Evolutionary conservation across 1,140 invertebrate genomes (phyloP).

Genomic region (Homalodisca vitripennis): DNA sequence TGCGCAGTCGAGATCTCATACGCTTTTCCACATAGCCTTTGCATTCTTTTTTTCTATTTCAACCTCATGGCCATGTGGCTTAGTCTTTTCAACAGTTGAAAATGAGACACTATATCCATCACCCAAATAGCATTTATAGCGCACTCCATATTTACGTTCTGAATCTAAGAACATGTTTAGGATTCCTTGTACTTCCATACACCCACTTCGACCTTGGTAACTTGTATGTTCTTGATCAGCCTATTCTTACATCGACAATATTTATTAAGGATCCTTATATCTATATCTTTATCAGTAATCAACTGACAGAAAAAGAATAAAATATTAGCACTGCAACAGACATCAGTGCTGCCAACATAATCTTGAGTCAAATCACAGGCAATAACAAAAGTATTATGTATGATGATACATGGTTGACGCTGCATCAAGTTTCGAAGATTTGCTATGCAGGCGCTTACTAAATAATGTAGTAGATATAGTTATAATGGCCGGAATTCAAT

Average conservation of each 20-base stretch:
- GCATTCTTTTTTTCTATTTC: not conserved
- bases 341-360: not conserved
- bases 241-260: not conserved
- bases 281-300: conserved; percentile 30
- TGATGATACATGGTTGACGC: not conserved
- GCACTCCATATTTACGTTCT: not conserved
- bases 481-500: too few relatives aligned
- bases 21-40: too few relatives aligned
- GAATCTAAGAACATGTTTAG: not conserved
- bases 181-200: not conserved
- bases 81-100: not conserved
- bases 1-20: not conserved
- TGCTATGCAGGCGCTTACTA: too few relatives aligned
- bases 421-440: not conserved
- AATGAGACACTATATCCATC: not conserved
- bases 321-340: not conserved
- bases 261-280: conserved; percentile 28
- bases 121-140: not conserved
- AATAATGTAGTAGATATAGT: not conserved
- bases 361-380: too few relatives aligned
- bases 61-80: not conserved
- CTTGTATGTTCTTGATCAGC: not conserved
- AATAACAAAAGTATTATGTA: not conserved
- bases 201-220: not conserved
- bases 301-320: not conserved